Evolutionary conservation across 1,140 invertebrate species (phyloP).

Genomic region (Micrasema minimum): DNA sequence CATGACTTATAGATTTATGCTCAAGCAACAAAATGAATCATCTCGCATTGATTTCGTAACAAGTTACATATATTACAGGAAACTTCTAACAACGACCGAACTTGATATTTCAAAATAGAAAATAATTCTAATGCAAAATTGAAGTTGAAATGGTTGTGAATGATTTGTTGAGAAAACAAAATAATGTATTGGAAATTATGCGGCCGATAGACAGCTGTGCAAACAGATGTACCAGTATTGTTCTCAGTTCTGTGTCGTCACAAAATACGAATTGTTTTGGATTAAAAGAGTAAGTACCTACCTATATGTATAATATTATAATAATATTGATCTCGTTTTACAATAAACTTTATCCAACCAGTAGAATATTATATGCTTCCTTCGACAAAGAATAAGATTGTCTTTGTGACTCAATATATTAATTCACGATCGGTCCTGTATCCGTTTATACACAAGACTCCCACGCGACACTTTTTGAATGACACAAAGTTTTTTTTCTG

Average conservation of each 20-base stretch:
- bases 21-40: conserved; percentile 1
- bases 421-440: conserved; percentile 12
- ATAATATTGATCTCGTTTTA: neutral
- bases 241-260: too few relatives aligned
- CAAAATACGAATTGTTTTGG: too few relatives aligned
- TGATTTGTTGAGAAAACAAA: neutral
- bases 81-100: too few relatives aligned
- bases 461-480: neutral
- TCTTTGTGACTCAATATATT: neutral
- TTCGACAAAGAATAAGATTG: neutral
- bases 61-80: too few relatives aligned
- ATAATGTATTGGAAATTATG: neutral
- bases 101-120: neutral
- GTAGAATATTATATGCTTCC: too few relatives aligned
- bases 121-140: neutral
- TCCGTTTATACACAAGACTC: neutral
- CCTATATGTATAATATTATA: too few relatives aligned
- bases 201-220: neutral
- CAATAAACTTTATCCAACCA: neutral
- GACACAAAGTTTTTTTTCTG: neutral
- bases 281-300: too few relatives aligned
- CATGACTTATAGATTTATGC: neutral
- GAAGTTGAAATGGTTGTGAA: neutral
- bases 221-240: too few relatives aligned
- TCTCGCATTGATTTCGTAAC: neutral